phyloP scores from a whole-genome alignment of 1,140 invertebrate species.

The Coptotermes formosanus region DNA sequence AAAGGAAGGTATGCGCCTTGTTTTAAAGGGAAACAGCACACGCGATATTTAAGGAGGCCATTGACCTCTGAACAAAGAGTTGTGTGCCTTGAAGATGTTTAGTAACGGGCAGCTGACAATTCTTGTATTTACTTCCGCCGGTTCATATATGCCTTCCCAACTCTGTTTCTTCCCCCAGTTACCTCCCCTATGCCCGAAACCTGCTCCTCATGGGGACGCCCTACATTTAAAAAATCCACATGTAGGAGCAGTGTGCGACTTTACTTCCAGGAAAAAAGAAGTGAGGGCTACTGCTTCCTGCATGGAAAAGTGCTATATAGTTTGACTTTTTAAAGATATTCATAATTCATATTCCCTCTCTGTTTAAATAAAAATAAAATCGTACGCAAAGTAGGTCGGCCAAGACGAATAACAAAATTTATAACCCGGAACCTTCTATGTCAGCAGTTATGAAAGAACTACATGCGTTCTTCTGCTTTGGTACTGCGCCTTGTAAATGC shows the following conservation, averaged over 20 bases:
- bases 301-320: background rate
- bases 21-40: conserved; percentile 6
- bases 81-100: background rate
- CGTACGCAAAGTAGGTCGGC: too few species aligned
- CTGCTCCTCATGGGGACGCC: background rate
- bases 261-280: background rate
- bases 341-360: too few species aligned
- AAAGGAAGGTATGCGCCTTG: background rate
- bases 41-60: background rate
- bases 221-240: background rate
- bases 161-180: background rate
- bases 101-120: background rate
- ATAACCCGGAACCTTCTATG: too few species aligned
- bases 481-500: too few species aligned
- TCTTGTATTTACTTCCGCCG: background rate
- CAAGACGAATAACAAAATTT: too few species aligned
- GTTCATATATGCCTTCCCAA: background rate
- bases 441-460: too few species aligned
- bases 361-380: too few species aligned
- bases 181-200: background rate
- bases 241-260: background rate
- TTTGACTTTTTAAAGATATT: too few species aligned
- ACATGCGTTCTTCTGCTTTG: too few species aligned
- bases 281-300: background rate
- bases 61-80: background rate